Evolutionary conservation across 1,140 invertebrate species (phyloP).

Genomic region (Araneus ventricosus): DNA sequence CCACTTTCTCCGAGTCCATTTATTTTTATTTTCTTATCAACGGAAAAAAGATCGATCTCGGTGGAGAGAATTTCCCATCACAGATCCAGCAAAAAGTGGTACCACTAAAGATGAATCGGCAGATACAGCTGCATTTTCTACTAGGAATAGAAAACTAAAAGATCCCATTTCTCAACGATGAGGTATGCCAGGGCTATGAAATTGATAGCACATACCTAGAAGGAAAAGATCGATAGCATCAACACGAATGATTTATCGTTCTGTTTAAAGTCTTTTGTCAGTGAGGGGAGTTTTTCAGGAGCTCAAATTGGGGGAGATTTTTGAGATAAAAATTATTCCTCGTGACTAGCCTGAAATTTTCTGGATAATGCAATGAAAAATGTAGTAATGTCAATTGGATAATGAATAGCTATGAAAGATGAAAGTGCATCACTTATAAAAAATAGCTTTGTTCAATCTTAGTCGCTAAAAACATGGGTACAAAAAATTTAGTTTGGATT

Average conservation of each 20-base stretch:
- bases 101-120: slow-evolving; percentile 1
- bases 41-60: background rate
- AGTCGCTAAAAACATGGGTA: too few relatives aligned
- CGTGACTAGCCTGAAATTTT: too few relatives aligned
- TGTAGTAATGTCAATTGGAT: too few relatives aligned
- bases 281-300: background rate
- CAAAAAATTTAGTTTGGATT: too few relatives aligned
- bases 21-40: slow-evolving; percentile 14
- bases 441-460: too few relatives aligned
- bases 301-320: too few relatives aligned
- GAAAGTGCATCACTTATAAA: too few relatives aligned
- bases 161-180: background rate
- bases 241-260: background rate
- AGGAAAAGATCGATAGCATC: background rate
- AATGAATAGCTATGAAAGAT: too few relatives aligned
- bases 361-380: too few relatives aligned
- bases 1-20: background rate
- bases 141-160: slow-evolving; percentile 1
- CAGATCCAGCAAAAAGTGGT: background rate
- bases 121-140: slow-evolving; percentile 2
- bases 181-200: background rate
- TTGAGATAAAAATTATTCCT: too few relatives aligned
- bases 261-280: background rate
- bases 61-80: slow-evolving; percentile 3
- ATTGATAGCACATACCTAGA: slow-evolving; percentile 1